A percentile compares a stretch with the other conserved stretches of the same genome.
phyloP scores from a whole-genome alignment of 2,113 vertebrate species.

The Cyanocitta stelleri region DNA sequence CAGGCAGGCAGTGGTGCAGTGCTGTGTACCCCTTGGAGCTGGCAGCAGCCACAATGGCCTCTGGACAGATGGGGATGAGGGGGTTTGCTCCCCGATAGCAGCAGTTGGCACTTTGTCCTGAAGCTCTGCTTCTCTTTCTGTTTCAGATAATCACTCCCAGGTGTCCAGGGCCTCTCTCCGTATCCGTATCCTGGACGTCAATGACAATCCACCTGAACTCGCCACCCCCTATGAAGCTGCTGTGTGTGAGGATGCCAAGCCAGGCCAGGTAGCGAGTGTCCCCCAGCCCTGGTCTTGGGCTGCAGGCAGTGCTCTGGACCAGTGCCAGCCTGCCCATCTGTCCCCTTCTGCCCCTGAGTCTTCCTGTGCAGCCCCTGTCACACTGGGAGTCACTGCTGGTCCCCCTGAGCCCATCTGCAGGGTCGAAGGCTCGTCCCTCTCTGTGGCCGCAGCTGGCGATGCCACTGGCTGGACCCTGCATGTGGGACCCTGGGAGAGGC shows the following conservation, averaged over 20 bases:
- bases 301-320: not conserved
- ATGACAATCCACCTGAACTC: conserved; percentile 94
- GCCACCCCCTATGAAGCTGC: conserved; percentile 90
- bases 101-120: not conserved
- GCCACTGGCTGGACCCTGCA: not conserved
- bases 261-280: conserved; percentile 82
- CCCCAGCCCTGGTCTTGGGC: not conserved
- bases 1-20: accelerated
- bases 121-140: not conserved
- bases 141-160: conserved; percentile 87
- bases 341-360: not conserved
- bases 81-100: not conserved
- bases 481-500: not conserved
- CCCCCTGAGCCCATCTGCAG: accelerated
- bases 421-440: not conserved
- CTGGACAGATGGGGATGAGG: not conserved
- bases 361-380: not conserved
- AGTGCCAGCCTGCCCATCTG: not conserved
- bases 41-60: accelerated
- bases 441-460: accelerated
- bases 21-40: not conserved
- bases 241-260: conserved; percentile 92
- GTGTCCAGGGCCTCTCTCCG: conserved; percentile 81
- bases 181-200: conserved; percentile 95
- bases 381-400: not conserved